Evolutionary conservation across 2,888 invertebrate genomes (phyloP).

Genomic region (Helicoverpa assulta): DNA sequence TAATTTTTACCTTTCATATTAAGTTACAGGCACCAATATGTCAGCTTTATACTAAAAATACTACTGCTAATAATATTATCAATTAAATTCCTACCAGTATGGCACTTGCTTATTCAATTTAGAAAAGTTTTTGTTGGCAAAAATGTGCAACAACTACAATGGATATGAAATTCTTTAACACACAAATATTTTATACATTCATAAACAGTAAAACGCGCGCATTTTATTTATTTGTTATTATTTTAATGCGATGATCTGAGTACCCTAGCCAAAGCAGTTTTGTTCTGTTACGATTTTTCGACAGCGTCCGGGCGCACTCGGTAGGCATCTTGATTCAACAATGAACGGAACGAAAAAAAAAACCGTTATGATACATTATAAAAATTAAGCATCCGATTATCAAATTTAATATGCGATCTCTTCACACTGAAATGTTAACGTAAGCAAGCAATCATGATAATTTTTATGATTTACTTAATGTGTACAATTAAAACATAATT

Average conservation of each 20-base stretch:
- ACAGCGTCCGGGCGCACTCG: slow-evolving; percentile 31
- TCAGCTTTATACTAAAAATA: no score
- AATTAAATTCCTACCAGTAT: no score
- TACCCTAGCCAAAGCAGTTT: background rate
- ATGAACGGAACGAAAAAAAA: slow-evolving; percentile 55
- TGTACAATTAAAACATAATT: slow-evolving; percentile 34
- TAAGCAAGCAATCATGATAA: background rate
- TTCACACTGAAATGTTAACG: background rate
- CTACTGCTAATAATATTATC: no score
- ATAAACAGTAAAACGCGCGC: slow-evolving; percentile 2
- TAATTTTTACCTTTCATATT: no score
- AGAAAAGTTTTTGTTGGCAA: background rate
- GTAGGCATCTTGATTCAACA: slow-evolving; percentile 56
- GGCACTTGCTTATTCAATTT: no score
- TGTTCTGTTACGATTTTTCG: slow-evolving; percentile 10
- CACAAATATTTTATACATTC: background rate
- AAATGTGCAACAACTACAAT: background rate
- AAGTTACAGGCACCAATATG: no score
- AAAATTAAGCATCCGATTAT: slow-evolving; percentile 17
- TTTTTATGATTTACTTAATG: slow-evolving; percentile 20
- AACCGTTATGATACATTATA: slow-evolving; percentile 55
- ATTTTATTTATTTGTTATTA: slow-evolving; percentile 21
- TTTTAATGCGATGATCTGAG: background rate
- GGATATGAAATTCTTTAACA: background rate
- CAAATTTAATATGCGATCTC: background rate